phyloP scores from a whole-genome alignment of 2,888 invertebrate species.

The Limnephilus rhombicus region DNA sequence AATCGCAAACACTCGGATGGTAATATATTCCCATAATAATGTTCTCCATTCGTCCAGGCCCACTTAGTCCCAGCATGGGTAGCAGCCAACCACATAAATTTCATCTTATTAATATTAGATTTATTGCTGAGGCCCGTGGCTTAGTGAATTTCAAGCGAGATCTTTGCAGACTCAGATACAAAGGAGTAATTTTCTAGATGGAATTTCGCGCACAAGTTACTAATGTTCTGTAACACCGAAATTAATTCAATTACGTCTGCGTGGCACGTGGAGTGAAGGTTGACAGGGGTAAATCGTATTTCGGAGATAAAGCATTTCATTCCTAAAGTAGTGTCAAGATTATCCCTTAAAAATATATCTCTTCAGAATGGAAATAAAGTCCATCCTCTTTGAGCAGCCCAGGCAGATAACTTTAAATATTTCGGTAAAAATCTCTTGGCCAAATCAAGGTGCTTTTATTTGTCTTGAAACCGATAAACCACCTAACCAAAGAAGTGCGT shows the following conservation, averaged over 20 bases:
- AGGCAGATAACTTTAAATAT: neutral
- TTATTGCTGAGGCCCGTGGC: neutral
- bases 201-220: conserved; percentile 11
- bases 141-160: conserved; percentile 7
- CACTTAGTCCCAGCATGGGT: neutral
- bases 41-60: neutral
- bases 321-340: neutral
- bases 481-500: no score
- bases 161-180: neutral
- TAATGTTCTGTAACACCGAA: conserved; percentile 1
- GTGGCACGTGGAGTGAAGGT: neutral
- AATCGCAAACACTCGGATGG: neutral
- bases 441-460: neutral
- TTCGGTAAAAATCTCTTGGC: neutral
- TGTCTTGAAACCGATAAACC: no score
- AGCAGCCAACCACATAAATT: neutral
- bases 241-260: conserved; percentile 2
- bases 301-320: neutral
- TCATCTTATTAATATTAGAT: conserved; percentile 1
- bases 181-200: conserved; percentile 1
- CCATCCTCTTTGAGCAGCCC: neutral
- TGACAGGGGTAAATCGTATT: neutral
- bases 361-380: neutral
- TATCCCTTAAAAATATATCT: neutral
- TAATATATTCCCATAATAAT: neutral